Evolutionary conservation across 1,140 invertebrate species (phyloP).

Genomic region (Propsilocerus akamusi): DNA sequence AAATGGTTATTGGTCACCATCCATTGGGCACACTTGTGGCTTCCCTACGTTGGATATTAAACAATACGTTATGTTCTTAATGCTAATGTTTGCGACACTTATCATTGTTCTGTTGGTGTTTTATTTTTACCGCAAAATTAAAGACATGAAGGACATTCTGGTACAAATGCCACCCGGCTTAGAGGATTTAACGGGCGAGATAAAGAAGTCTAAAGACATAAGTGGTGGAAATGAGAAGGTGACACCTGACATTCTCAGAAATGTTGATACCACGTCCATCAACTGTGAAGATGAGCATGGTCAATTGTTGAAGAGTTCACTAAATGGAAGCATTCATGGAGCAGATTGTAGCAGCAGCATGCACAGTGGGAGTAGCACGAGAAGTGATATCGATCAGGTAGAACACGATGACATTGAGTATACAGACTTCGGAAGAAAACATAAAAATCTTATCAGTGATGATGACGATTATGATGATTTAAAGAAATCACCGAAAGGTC

Average conservation of each 20-base stretch:
- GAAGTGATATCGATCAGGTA: not conserved
- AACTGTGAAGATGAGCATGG: not conserved
- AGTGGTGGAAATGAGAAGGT: not conserved
- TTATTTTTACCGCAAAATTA: conserved; percentile 20
- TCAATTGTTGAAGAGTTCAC: not conserved
- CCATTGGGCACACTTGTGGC: conserved; percentile 11
- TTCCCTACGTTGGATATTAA: conserved; percentile 28
- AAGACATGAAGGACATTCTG: conserved; percentile 27
- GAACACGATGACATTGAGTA: conserved; percentile 1
- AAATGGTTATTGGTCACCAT: not conserved
- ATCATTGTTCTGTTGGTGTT: conserved; percentile 19
- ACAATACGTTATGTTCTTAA: conserved; percentile 17
- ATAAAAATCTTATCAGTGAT: not conserved
- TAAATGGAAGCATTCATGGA: not conserved
- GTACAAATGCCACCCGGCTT: conserved; percentile 22
- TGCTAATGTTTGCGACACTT: not conserved
- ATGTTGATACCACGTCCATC: not conserved
- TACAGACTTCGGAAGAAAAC: not conserved
- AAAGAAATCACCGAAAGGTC: not conserved
- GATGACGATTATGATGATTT: not conserved
- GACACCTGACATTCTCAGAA: not conserved
- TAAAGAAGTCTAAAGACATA: not conserved
- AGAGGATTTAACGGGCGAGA: conserved; percentile 9
- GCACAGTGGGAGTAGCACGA: not conserved
- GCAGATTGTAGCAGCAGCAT: not conserved